Evolutionary conservation across 2,113 vertebrate genomes (phyloP).

Genomic region (Nerophis lumbriciformis): DNA sequence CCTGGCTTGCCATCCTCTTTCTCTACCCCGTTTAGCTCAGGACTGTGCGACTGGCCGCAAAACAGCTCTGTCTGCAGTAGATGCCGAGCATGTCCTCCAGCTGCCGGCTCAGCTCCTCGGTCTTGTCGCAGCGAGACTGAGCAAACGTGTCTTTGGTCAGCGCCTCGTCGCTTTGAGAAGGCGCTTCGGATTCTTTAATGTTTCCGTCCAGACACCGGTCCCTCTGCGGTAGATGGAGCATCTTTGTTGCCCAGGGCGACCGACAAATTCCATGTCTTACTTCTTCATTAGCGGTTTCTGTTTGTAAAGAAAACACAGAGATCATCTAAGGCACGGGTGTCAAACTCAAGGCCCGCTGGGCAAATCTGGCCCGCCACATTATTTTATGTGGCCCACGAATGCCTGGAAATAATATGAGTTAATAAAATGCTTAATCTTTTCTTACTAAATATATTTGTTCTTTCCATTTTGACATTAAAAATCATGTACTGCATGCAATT

Average conservation of each 20-base stretch:
- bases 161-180: slow-evolving; percentile 30
- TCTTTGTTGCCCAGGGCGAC: slow-evolving; percentile 34
- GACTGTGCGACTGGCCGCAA: slow-evolving; percentile 76
- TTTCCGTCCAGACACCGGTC: slow-evolving; percentile 41
- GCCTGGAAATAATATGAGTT: too few relatives aligned
- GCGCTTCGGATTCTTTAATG: slow-evolving; percentile 47
- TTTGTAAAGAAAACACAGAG: neutral
- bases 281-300: slow-evolving; percentile 61
- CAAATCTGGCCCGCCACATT: too few relatives aligned
- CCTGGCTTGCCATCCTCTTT: slow-evolving; percentile 69
- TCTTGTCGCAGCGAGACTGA: slow-evolving; percentile 60
- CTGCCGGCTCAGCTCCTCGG: slow-evolving; percentile 82
- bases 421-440: too few relatives aligned
- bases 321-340: neutral
- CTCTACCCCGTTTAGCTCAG: slow-evolving; percentile 80
- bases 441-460: too few relatives aligned
- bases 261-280: slow-evolving; percentile 60
- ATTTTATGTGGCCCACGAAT: too few relatives aligned
- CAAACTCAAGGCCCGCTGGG: too few relatives aligned
- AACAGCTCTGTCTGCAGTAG: slow-evolving; percentile 80
- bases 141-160: slow-evolving; percentile 40
- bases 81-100: slow-evolving; percentile 93
- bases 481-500: too few relatives aligned
- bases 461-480: too few relatives aligned
- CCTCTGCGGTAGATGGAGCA: slow-evolving; percentile 24